phyloP scores from a whole-genome alignment of 2,113 vertebrate genomes.

The Procapra przewalskii region DNA sequence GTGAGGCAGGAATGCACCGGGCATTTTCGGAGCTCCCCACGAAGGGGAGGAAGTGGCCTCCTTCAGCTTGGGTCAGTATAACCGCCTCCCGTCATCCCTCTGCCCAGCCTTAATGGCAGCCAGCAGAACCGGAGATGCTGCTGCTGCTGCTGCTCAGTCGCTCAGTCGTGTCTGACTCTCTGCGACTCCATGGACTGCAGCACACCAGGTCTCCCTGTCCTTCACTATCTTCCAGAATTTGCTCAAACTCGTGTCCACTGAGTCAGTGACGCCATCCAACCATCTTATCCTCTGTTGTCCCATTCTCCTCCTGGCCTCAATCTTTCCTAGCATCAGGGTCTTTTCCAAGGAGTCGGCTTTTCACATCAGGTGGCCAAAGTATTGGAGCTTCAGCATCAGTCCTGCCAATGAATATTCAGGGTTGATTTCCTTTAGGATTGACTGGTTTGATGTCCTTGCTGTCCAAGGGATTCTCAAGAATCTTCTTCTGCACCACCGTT shows the following conservation, averaged over 20 bases:
- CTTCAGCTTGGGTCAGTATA: background rate
- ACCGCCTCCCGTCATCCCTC: fast-evolving
- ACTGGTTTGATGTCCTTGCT: background rate
- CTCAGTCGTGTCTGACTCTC: background rate
- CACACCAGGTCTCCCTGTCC: background rate
- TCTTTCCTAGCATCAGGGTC: background rate
- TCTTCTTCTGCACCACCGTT: background rate
- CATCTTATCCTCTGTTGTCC: background rate
- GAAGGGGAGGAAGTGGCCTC: fast-evolving
- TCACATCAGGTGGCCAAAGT: background rate
- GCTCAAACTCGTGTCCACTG: background rate
- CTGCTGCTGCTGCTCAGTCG: fast-evolving
- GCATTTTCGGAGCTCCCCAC: background rate
- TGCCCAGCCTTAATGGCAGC: background rate
- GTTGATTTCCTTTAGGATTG: background rate
- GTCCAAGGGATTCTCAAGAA: background rate
- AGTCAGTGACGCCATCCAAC: background rate
- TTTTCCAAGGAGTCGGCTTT: background rate
- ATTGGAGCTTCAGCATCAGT: background rate
- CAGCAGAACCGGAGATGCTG: background rate
- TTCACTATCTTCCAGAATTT: background rate
- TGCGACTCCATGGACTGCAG: background rate
- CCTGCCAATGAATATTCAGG: background rate
- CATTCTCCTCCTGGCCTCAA: background rate
- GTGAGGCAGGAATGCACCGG: background rate